Evolutionary conservation across 2,888 invertebrate species (phyloP).

Genomic region (Lottia scabra): DNA sequence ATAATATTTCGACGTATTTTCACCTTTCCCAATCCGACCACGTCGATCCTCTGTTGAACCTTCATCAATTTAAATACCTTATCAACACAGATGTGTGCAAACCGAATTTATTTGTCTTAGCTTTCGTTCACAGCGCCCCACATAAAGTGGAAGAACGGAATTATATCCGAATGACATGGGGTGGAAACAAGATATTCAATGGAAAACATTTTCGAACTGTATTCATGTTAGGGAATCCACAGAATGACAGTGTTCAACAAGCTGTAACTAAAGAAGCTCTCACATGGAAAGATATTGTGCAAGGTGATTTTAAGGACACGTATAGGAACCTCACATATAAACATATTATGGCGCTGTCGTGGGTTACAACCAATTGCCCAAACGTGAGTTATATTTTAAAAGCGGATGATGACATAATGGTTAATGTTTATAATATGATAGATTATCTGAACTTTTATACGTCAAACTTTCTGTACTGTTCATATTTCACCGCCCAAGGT

Average conservation of each 20-base stretch:
- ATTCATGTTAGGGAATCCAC: conserved; percentile 33
- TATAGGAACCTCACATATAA: conserved; percentile 68
- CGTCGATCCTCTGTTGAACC: background rate
- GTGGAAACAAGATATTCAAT: conserved; percentile 23
- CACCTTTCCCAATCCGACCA: too few relatives aligned
- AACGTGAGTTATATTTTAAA: conserved; percentile 62
- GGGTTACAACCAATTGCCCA: conserved; percentile 58
- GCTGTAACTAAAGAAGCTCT: conserved; percentile 28
- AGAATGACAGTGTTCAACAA: conserved; percentile 20
- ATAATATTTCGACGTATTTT: too few relatives aligned
- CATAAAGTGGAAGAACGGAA: conserved; percentile 30
- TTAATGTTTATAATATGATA: conserved; percentile 73
- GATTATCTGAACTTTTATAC: conserved; percentile 36
- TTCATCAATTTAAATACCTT: conserved; percentile 29
- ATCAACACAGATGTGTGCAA: conserved; percentile 29
- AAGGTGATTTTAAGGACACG: conserved; percentile 59
- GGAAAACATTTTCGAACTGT: conserved; percentile 31
- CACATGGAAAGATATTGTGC: conserved; percentile 40
- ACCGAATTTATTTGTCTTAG: conserved; percentile 30
- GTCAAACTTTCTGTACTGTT: conserved; percentile 43
- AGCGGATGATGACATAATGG: conserved; percentile 65
- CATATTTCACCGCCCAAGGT: conserved; percentile 34
- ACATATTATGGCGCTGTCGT: conserved; percentile 57
- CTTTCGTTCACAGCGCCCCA: conserved; percentile 41
- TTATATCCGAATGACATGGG: conserved; percentile 46